These are phyloP conservation scores for Ascidia mentula DNA, from an alignment of 23 tunicate species.

Conservation along the genomic window DNA sequence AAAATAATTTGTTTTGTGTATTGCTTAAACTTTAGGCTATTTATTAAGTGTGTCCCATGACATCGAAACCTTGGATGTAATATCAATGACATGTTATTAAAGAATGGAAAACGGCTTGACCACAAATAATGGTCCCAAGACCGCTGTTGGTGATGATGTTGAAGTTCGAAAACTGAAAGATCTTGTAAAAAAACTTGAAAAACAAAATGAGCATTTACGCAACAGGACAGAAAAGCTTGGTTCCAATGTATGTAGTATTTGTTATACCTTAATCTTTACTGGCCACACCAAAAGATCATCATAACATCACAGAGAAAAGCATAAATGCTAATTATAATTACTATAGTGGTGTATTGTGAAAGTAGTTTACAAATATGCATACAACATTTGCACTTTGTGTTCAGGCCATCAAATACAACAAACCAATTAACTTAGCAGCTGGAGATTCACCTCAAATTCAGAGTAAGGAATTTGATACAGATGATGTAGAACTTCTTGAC, in stretches of 20 bases:
- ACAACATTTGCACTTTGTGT: background rate
- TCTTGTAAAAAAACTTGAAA: conserved; percentile 77
- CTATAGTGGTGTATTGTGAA: background rate
- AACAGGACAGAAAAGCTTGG: conserved; percentile 71
- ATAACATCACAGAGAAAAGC: too few relatives aligned
- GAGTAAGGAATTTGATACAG: background rate
- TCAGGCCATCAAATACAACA: conserved; percentile 31
- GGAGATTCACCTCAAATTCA: conserved; percentile 17
- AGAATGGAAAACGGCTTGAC: background rate
- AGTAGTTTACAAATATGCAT: background rate
- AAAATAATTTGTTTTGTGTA: too few relatives aligned
- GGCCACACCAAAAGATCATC: too few relatives aligned
- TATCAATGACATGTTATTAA: background rate
- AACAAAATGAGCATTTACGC: conserved; percentile 84
- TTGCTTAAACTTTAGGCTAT: too few relatives aligned
- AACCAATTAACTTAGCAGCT: conserved; percentile 18
- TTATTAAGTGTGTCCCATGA: too few relatives aligned
- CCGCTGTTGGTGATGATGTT: conserved; percentile 46
- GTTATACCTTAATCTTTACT: too few relatives aligned
- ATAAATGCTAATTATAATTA: too few relatives aligned
- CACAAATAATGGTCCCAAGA: background rate
- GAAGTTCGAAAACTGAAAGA: conserved; percentile 84
- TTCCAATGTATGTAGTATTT: conserved; percentile 38
- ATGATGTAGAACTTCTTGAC: conserved; percentile 28
- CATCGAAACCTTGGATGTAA: too few relatives aligned